Base-by-base conservation (phyloP, 2,888 invertebrate genomes). In the Cerastis rubricosa region DNA sequence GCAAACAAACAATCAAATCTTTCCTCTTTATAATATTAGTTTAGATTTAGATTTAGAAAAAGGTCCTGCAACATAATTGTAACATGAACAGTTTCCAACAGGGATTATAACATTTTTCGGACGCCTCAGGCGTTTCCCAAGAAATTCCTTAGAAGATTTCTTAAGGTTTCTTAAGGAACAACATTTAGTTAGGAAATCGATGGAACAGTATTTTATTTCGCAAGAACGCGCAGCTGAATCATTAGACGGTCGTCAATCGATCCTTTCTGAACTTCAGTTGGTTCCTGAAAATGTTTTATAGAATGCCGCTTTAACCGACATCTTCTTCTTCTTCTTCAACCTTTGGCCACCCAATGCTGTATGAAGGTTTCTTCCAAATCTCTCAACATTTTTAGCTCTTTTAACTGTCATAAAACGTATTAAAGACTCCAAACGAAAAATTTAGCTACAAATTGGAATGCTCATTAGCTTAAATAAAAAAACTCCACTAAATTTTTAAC, bases 391-490 rank as follows among this genome's bases (percentile, higher is more conserved):
- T 17, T 17, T 17, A 1, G 0, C 6, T 49, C 7, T 49, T 49
- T 5, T 25, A 11, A 25, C n/a, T n/a, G n/a, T 29, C 35, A 22
- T 68, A 64, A 74, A 78, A 71, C 25, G 47, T 25, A 68, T 77
- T 57, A 67, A n/a, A n/a, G 74, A 72, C 29, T 54, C 45, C 4
- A 63, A 75, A 71, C 74, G 69, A 70, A 76, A 67, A 43, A 22
- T 49, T 64, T n/a, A 29, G 74, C 29, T 71, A 64, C 7, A 65
- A 80, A 84, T 76, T 74, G 49, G 74, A 87, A 85, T 80, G 84
- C 83, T 85, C 86, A 87, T 88, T 87, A 88, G 78, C 71, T 81
- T 71, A 83, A 78, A 81, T 83, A 77, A 84, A 79, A 84, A 80
- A 78, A 45, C 25, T 72, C 19, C 63, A 47, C 17, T 17, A 51